Percentiles rank a stretch among this genome's conserved stretches.
Evolutionary conservation across 1,140 invertebrate species (phyloP).

Genomic region (Monomorium pharaonis): DNA sequence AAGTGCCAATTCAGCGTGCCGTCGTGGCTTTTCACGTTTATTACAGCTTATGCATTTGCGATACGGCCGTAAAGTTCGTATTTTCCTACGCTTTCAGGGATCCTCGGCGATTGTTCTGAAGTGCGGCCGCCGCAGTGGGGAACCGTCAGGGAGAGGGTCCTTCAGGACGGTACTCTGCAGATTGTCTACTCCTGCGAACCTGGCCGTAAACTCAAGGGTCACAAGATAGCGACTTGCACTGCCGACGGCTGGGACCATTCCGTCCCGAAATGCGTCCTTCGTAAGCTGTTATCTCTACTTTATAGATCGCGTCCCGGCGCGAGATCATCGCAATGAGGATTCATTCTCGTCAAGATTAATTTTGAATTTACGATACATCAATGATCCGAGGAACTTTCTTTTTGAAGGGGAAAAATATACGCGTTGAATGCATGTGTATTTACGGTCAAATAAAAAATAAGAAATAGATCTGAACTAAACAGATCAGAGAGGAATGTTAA

Average conservation of each 20-base stretch:
- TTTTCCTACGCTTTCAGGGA: constrained; percentile 69
- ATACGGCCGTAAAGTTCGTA: not conserved
- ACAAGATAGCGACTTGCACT: constrained; percentile 79
- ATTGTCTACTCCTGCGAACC: constrained; percentile 79
- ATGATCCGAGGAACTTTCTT: too few species aligned
- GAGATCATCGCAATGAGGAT: not conserved
- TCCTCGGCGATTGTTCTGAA: constrained; percentile 73
- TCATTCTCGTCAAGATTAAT: not conserved
- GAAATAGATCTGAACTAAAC: too few species aligned
- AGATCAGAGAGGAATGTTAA: too few species aligned
- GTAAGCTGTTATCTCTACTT: constrained; percentile 65
- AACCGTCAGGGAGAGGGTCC: constrained; percentile 73
- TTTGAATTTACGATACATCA: too few species aligned
- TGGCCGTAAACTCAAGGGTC: constrained; percentile 77
- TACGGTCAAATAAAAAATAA: too few species aligned
- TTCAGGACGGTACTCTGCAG: constrained; percentile 77
- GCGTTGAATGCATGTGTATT: too few species aligned
- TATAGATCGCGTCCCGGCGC: not conserved
- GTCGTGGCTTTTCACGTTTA: not conserved
- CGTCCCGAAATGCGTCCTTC: constrained; percentile 77
- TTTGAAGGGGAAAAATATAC: too few species aligned
- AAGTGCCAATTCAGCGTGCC: not conserved
- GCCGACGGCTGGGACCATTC: constrained; percentile 77
- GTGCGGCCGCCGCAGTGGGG: constrained; percentile 78
- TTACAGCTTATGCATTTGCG: not conserved